Percentiles rank a stretch among this genome's conserved stretches.
Conservation (phyloP, 2,888 invertebrate species). For the Phoenoteleia sp. region DNA sequence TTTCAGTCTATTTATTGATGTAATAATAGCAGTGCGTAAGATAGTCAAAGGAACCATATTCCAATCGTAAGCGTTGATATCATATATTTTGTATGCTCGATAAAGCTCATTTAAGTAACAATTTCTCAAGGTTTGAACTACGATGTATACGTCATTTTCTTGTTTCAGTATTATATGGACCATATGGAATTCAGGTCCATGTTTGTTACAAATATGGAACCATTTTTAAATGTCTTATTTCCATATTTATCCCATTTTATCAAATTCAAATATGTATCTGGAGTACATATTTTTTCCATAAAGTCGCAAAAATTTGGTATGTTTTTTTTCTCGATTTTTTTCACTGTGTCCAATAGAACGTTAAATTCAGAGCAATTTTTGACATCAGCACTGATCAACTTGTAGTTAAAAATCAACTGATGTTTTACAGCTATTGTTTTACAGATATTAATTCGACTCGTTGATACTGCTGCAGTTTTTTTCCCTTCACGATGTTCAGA, state of each 20-base stretch:
- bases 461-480: conserved; percentile 42
- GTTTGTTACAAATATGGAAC: conserved; percentile 9
- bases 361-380: no score
- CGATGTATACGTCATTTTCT: background rate
- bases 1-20: no score
- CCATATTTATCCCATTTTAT: conserved; percentile 3
- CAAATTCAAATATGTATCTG: no score
- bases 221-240: conserved; percentile 18
- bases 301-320: conserved; percentile 1
- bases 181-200: conserved; percentile 9
- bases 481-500: conserved; percentile 69
- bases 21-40: no score
- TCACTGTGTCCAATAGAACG: background rate
- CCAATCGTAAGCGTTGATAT: no score
- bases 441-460: conserved; percentile 63
- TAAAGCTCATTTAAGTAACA: conserved; percentile 9
- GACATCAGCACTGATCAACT: background rate
- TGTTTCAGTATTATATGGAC: conserved; percentile 5
- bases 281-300: background rate
- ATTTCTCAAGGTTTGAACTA: background rate
- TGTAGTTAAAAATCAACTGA: conserved; percentile 25
- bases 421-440: conserved; percentile 49
- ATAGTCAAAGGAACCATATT: no score
- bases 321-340: no score
- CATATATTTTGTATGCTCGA: background rate